Evolutionary conservation across 2,888 invertebrate genomes (phyloP).

Genomic region (Catocala fraxini): DNA sequence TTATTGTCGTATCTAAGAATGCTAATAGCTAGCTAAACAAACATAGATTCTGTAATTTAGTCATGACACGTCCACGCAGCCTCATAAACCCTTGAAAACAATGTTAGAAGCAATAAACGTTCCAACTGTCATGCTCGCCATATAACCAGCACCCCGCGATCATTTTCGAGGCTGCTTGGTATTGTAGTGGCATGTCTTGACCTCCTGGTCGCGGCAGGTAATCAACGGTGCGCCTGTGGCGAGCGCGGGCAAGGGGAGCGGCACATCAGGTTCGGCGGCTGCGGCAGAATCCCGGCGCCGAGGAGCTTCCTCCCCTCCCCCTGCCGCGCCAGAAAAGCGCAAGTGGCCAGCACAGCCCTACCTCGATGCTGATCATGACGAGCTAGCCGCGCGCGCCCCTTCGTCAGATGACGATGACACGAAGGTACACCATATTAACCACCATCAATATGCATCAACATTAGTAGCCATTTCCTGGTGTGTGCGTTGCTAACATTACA

Average conservation of each 20-base stretch:
- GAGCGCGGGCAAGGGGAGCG: conserved; percentile 55
- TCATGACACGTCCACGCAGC: conserved; percentile 25
- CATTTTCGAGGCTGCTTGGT: conserved; percentile 64
- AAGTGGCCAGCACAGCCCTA: conserved; percentile 88
- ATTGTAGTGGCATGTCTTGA: conserved; percentile 32
- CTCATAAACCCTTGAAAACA: conserved; percentile 13
- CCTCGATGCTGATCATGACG: conserved; percentile 63
- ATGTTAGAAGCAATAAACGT: not conserved
- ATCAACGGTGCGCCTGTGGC: conserved; percentile 76
- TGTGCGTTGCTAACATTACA: conserved; percentile 32
- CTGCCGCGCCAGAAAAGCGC: conserved; percentile 90
- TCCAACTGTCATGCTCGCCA: conserved; percentile 5
- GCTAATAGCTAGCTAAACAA: too few relatives aligned
- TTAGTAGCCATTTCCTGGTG: conserved; percentile 53
- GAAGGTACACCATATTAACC: conserved; percentile 69
- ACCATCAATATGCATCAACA: conserved; percentile 36
- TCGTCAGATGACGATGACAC: conserved; percentile 78
- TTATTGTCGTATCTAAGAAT: too few relatives aligned
- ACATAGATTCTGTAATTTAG: not conserved
- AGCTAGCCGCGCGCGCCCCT: conserved; percentile 63
- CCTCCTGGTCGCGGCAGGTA: conserved; percentile 65
- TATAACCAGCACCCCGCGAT: conserved; percentile 49
- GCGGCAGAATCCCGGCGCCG: conserved; percentile 74
- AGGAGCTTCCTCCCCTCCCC: conserved; percentile 82
- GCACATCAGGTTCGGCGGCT: conserved; percentile 49